These are phyloP conservation scores for Bubo scandiacus DNA, from an alignment of 2,113 vertebrate genomes.

Conservation along the genomic window DNA sequence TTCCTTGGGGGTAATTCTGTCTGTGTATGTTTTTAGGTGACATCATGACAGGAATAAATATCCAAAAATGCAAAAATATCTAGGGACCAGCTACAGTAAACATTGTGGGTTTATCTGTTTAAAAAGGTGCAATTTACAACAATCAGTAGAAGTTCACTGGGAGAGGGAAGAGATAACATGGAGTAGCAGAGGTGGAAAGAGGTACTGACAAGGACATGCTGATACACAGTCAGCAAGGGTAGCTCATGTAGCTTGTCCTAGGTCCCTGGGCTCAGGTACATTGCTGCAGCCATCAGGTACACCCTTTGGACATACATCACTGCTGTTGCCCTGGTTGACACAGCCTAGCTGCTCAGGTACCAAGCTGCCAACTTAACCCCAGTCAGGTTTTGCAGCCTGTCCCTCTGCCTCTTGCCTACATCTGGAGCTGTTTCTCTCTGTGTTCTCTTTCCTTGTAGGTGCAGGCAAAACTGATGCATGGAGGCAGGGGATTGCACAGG, in stretches of 20 bases:
- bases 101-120: neutral
- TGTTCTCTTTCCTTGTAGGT: neutral
- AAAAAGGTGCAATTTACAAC: neutral
- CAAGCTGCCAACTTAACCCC: neutral
- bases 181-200: neutral
- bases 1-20: neutral
- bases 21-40: neutral
- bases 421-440: neutral
- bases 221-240: neutral
- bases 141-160: neutral
- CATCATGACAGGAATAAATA: neutral
- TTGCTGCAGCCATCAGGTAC: neutral
- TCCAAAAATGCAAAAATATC: neutral
- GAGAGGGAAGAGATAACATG: neutral
- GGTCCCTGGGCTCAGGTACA: accelerated
- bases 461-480: neutral
- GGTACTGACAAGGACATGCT: accelerated
- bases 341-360: neutral
- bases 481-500: neutral
- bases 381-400: neutral
- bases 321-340: neutral
- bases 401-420: neutral
- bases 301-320: neutral
- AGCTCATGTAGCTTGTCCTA: accelerated
- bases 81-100: neutral